These are phyloP conservation scores for Glossosoma conforme DNA, from an alignment of 1,140 invertebrate genomes.

Conservation along the genomic window DNA sequence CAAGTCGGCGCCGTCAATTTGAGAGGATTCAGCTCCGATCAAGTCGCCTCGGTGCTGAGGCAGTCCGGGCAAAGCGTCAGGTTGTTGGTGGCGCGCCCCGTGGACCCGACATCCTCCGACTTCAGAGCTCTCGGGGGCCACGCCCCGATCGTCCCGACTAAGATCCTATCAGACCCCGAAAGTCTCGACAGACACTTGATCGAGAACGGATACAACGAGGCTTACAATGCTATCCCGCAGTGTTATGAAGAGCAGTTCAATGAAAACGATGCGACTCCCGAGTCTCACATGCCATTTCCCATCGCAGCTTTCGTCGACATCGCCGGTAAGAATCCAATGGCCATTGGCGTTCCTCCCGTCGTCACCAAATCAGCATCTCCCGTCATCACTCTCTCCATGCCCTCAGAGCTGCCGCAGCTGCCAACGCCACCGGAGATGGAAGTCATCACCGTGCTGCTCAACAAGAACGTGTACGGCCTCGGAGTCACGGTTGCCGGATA, in stretches of 20 bases:
- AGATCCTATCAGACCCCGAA: conserved; percentile 74
- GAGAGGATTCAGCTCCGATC: conserved; percentile 86
- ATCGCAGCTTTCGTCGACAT: conserved; percentile 44
- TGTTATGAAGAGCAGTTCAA: conserved; percentile 42
- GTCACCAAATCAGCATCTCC: conserved; percentile 37
- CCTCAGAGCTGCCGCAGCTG: conserved; percentile 37
- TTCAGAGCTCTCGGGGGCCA: conserved; percentile 56
- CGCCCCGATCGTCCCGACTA: conserved; percentile 76
- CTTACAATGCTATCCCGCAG: conserved; percentile 44
- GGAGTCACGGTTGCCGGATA: conserved; percentile 65
- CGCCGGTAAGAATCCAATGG: conserved; percentile 45
- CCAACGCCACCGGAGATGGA: conserved; percentile 51
- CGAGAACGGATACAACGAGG: conserved; percentile 59
- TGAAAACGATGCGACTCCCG: conserved; percentile 40
- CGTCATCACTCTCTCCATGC: conserved; percentile 44
- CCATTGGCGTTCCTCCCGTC: conserved; percentile 45
- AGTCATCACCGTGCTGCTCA: conserved; percentile 56
- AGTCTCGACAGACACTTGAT: conserved; percentile 73
- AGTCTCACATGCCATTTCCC: conserved; percentile 34
- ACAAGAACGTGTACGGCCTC: conserved; percentile 62
- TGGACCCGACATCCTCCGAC: conserved; percentile 67
- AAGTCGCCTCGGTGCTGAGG: conserved; percentile 86
- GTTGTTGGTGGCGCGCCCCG: conserved; percentile 82
- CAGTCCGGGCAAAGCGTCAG: conserved; percentile 82
- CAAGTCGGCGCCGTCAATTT: conserved; percentile 92